Base-by-base conservation (phyloP, 2,797 vertebrate species). In the Adrianichthys oophorus region DNA sequence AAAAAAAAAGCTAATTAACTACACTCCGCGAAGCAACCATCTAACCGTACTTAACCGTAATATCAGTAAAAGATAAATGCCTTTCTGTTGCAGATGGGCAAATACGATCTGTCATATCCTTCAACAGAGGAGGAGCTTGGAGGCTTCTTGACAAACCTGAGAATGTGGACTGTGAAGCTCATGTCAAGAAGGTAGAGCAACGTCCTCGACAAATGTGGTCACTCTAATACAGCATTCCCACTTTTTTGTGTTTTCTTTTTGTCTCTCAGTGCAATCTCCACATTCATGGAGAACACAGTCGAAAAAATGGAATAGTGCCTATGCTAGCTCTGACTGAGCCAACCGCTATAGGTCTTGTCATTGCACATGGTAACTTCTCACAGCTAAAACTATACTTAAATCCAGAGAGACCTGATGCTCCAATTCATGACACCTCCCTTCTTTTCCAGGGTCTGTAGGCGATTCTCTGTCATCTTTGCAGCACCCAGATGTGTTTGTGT, bases 271-370 rank as follows among this genome's bases (percentile, higher is more conserved):
- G 93, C 68, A 91, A 91, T 63, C 88, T 94, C 46, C 92, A 94
- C 32, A 91, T 94, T 46, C 93, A 93, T 0, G 92, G 92, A 32
- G 92, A 93, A 43, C 91, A 93, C 80, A 93, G 93, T 48, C 88
- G 83, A 43, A 87, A 83, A 48, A 92, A 87, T 56, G 70, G 44
- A 4, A 78, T 93, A 37, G 85, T 90, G 17, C 92, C 92, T 15
- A 87, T 93, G 89, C 50, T 91, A 26, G 87, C 91, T 17, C 85
- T 93, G 60, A 90, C 92, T 3, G 90, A 92, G 50, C 83, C 92
- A 0, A 86, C 80, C 0, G 91, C 90, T 7, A 47, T 91, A 0
- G 93, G 93, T 14, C 80, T 94, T 37, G 80, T 94, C 24, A 87
- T 94, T 8, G 92, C 91, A 14, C 93, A 94, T 7, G 93, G 93